Conservation (phyloP, 2,888 invertebrate genomes). For the Eristalis intricaria region DNA sequence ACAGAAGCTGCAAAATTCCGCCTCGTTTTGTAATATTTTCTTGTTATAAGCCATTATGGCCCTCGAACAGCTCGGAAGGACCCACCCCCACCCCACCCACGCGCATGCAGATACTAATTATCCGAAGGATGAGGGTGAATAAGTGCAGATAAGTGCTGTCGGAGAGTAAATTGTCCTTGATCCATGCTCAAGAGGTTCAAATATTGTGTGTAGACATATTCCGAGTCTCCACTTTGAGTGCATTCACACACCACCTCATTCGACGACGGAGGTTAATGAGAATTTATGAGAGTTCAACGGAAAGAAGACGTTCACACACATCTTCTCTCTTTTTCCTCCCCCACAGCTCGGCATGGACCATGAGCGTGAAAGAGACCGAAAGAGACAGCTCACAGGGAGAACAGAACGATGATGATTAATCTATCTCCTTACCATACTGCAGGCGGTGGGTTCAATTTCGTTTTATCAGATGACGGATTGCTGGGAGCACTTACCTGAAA, state of each 20-base stretch:
- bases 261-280: constrained; percentile 63
- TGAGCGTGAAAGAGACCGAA: neutral
- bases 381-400: constrained; percentile 3
- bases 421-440: constrained; percentile 35
- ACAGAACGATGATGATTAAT: constrained; percentile 62
- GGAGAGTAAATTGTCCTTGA: constrained; percentile 61
- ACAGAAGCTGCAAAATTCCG: constrained; percentile 18
- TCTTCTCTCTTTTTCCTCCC: constrained; percentile 6
- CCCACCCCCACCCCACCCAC: neutral
- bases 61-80: neutral
- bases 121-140: constrained; percentile 23
- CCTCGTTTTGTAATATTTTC: constrained; percentile 23
- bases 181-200: constrained; percentile 61
- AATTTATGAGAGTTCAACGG: constrained; percentile 65
- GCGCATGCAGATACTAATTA: constrained; percentile 45
- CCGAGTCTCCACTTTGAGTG: constrained; percentile 21
- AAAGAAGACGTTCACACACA: constrained; percentile 33
- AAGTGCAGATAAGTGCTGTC: constrained; percentile 66
- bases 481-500: constrained; percentile 68
- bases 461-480: constrained; percentile 60
- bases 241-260: neutral
- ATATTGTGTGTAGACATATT: constrained; percentile 30
- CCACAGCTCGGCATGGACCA: too few relatives aligned
- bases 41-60: constrained; percentile 49
- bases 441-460: constrained; percentile 48